Conservation (phyloP, 2,888 invertebrate genomes). For the Sphaeridia pumilis region DNA sequence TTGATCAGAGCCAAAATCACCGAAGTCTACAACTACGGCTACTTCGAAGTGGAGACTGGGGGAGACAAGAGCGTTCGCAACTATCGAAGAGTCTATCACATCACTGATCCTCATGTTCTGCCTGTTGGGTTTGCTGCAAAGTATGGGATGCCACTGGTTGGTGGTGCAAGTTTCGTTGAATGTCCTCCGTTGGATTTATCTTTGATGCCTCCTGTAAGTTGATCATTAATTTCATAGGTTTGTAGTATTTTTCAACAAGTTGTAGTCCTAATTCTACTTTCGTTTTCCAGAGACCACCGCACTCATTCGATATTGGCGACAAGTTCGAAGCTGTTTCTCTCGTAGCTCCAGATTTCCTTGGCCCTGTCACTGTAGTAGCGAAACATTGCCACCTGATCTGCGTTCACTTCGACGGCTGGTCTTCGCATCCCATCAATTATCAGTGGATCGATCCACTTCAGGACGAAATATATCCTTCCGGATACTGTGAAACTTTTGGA, state of each 20-base stretch:
- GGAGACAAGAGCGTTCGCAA: no score
- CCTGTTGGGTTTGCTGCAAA: not conserved
- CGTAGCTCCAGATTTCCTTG: not conserved
- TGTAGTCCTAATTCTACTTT: not conserved
- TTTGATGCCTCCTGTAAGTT: not conserved
- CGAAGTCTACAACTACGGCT: not conserved
- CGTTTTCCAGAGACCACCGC: slow-evolving; percentile 2
- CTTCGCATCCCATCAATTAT: not conserved
- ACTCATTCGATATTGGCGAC: slow-evolving; percentile 1
- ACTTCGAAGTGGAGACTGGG: not conserved
- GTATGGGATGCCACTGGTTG: not conserved
- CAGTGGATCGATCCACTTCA: slow-evolving; percentile 6
- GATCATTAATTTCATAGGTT: no score
- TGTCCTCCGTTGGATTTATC: not conserved
- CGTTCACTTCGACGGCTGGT: slow-evolving; percentile 6
- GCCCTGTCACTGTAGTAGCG: slow-evolving; percentile 1
- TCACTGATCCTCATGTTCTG: not conserved
- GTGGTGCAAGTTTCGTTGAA: no score
- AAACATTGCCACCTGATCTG: slow-evolving; percentile 4
- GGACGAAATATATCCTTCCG: slow-evolving; percentile 5
- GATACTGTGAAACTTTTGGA: slow-evolving; percentile 4
- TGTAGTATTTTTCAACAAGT: no score
- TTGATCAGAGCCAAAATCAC: not conserved
- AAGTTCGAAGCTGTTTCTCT: slow-evolving; percentile 4
- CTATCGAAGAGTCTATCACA: not conserved